Base-by-base conservation (phyloP, 1,140 invertebrate species). In the Homarus americanus region DNA sequence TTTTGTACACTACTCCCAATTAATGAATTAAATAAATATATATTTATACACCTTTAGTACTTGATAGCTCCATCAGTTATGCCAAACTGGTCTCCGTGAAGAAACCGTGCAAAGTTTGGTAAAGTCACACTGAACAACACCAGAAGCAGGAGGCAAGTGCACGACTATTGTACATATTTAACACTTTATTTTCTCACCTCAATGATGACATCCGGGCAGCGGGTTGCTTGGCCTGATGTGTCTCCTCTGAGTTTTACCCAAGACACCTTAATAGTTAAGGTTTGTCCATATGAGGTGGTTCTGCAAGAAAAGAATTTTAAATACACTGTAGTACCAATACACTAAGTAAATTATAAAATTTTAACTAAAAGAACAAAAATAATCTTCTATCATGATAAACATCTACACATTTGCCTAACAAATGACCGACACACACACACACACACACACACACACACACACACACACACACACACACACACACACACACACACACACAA, bases 211-310 rank as follows among this genome's bases (percentile, higher is more conserved):
- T 99, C 98, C 7, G 98, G 97, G 20, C 96, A 96, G 2, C 95
- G 95, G n/a, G 97, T 97, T 3, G 97, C 96, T 93, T 96, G 96
- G 7, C 97, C 98, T 53, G 97, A 97, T 0, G 97, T 98, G 93
- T 98, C 98, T 17, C 98, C 98, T 72, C 98, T 95, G 93, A 97
- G 97, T 0, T 97, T 96, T 10, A 97, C 96, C 97, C 98, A 99
- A 92, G 96, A 96, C 28, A 98, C 95, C 58, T 95, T 95, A 92
- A 98, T 97, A 24, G 95, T 95, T 12, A 99, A 94, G 78, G 96
- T 96, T 9, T 97, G 97, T 0, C 98, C 98, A 94, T 99, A 99
- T 76, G 96, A 96, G 82, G 97, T 96, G 76, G 97, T 93, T 91
- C 96, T 92, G 63, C 9, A 34, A n/a, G 41, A 40, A 36, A 38